Conservation (phyloP, 2,113 vertebrate genomes). For the Phalacrocorax carbo region DNA sequence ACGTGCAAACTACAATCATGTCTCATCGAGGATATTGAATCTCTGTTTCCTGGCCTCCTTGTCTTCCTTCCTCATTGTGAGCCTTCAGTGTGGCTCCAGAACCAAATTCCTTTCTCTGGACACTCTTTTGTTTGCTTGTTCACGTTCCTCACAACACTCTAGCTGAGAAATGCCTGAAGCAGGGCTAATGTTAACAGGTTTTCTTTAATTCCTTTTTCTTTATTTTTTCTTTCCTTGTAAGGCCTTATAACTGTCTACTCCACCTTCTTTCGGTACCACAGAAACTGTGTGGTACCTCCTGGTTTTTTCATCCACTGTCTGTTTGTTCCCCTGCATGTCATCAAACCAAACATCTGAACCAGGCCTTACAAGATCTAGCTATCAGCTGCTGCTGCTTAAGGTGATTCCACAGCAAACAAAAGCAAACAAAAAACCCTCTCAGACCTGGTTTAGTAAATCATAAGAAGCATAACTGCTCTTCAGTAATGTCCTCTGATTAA, state of each 20-base stretch:
- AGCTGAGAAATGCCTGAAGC: neutral
- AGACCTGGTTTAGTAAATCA: neutral
- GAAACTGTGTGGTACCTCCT: neutral
- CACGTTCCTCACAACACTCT: neutral
- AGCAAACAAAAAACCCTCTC: neutral
- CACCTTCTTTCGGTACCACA: neutral
- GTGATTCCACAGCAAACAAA: neutral
- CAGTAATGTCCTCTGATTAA: neutral
- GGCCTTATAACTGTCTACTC: neutral
- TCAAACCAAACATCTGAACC: neutral
- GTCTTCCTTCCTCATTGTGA: neutral
- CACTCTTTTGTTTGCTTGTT: neutral
- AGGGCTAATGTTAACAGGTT: neutral
- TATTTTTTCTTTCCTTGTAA: neutral
- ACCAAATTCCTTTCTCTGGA: neutral
- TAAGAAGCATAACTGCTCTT: neutral
- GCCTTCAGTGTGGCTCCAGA: accelerated
- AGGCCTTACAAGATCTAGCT: neutral
- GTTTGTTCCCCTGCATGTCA: neutral
- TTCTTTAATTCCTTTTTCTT: neutral
- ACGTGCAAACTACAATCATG: accelerated
- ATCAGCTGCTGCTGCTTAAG: neutral
- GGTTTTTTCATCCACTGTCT: neutral
- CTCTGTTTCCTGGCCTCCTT: neutral
- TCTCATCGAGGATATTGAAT: neutral